phyloP scores from a whole-genome alignment of 1,140 invertebrate genomes.

The Himalopsyche phryganea region DNA sequence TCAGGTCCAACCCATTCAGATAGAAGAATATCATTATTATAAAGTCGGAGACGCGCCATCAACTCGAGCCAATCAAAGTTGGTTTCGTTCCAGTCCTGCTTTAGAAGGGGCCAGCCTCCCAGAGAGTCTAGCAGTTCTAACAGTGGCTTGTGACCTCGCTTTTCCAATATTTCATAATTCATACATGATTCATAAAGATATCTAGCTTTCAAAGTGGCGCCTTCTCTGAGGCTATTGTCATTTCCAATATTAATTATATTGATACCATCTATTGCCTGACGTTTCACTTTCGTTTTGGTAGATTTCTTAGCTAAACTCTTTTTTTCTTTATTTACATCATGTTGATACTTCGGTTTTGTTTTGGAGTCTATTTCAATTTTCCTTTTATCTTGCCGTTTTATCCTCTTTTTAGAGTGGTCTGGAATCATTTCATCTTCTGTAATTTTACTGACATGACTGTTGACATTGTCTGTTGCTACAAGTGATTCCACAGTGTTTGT shows the following conservation, averaged over 20 bases:
- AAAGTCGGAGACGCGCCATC: conserved; percentile 71
- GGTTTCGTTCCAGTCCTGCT: conserved; percentile 58
- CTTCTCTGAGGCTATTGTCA: conserved; percentile 36
- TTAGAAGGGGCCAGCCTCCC: conserved; percentile 83
- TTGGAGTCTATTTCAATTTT: not conserved
- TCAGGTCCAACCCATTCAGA: conserved; percentile 84
- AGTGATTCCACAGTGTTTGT: too few species aligned
- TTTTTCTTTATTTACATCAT: not conserved
- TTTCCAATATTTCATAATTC: conserved; percentile 68
- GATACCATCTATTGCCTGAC: not conserved
- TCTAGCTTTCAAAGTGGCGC: conserved; percentile 71
- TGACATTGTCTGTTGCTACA: too few species aligned
- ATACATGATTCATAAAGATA: conserved; percentile 81
- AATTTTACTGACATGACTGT: too few species aligned
- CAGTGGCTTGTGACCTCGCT: conserved; percentile 68
- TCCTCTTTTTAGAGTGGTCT: not conserved
- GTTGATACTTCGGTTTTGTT: not conserved
- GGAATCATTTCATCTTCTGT: too few species aligned
- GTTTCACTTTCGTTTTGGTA: not conserved
- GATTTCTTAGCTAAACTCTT: not conserved
- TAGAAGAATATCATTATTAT: conserved; percentile 80
- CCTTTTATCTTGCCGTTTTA: not conserved
- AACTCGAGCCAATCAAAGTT: conserved; percentile 74
- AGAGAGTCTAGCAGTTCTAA: conserved; percentile 66
- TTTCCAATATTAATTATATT: not conserved